phyloP scores from a whole-genome alignment of 2,797 vertebrate species.

The Heterohyrax brucei region DNA sequence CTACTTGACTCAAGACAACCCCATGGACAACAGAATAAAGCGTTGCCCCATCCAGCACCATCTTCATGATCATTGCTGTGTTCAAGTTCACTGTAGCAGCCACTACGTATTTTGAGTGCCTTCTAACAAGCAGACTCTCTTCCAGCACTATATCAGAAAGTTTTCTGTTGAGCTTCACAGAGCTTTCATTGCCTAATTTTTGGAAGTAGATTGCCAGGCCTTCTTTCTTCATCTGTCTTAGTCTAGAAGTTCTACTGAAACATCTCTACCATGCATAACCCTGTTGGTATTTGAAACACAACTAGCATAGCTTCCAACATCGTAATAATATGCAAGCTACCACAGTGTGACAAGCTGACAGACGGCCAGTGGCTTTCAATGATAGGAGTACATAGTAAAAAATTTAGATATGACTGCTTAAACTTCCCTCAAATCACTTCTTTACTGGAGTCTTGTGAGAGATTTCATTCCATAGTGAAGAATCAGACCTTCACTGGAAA shows the following conservation, averaged over 20 bases:
- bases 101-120: background rate
- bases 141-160: background rate
- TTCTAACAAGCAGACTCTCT: background rate
- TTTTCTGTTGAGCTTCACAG: background rate
- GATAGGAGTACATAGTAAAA: background rate
- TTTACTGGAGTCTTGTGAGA: background rate
- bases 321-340: background rate
- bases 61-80: background rate
- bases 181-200: background rate
- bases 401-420: background rate
- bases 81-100: background rate
- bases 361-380: background rate
- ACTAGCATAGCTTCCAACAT: background rate
- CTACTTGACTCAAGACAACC: background rate
- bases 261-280: background rate
- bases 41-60: background rate
- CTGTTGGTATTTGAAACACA: background rate
- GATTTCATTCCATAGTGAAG: background rate
- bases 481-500: conserved; percentile 33
- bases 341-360: background rate
- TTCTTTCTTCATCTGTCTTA: background rate
- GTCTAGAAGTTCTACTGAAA: background rate
- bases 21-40: background rate
- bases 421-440: conserved; percentile 30
- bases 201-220: background rate